Evolutionary conservation across 2,797 vertebrate genomes (phyloP).

Genomic region (Crax fasciolata): DNA sequence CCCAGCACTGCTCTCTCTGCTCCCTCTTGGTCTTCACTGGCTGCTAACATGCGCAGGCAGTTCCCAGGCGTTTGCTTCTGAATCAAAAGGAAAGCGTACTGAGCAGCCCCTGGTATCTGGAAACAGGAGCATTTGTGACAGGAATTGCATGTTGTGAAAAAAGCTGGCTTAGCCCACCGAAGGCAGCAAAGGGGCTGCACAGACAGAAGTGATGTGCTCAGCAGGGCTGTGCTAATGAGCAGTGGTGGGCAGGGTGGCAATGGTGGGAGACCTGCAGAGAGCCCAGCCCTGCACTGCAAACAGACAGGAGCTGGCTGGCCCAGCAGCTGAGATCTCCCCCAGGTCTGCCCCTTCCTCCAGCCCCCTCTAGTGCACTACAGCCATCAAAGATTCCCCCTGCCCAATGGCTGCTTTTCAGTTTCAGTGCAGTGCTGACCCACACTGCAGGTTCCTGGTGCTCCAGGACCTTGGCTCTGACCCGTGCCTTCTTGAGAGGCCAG

Average conservation of each 20-base stretch:
- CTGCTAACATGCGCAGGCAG: neutral
- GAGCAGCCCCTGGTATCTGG: neutral
- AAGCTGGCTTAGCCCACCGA: neutral
- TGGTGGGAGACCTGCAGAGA: neutral
- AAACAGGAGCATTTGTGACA: neutral
- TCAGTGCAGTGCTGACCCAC: accelerated
- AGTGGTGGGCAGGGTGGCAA: neutral
- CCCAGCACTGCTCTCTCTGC: neutral
- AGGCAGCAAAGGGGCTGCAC: neutral
- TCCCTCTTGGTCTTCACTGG: neutral
- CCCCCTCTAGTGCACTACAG: neutral
- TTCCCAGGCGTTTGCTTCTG: neutral
- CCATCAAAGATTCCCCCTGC: neutral
- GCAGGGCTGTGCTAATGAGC: neutral
- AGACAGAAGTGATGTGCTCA: neutral
- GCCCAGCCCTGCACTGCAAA: neutral
- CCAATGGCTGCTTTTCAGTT: accelerated
- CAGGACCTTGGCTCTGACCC: neutral
- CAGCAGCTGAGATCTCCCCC: neutral
- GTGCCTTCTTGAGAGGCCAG: accelerated
- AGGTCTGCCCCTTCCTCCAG: neutral
- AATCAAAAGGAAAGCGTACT: neutral
- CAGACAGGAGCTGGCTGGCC: neutral
- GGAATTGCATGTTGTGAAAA: neutral
- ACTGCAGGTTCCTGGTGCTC: neutral